Evolutionary conservation across 2,888 invertebrate genomes (phyloP), one percentile per base, ranked within the genome.

Genomic region (Folsomia candida): DNA sequence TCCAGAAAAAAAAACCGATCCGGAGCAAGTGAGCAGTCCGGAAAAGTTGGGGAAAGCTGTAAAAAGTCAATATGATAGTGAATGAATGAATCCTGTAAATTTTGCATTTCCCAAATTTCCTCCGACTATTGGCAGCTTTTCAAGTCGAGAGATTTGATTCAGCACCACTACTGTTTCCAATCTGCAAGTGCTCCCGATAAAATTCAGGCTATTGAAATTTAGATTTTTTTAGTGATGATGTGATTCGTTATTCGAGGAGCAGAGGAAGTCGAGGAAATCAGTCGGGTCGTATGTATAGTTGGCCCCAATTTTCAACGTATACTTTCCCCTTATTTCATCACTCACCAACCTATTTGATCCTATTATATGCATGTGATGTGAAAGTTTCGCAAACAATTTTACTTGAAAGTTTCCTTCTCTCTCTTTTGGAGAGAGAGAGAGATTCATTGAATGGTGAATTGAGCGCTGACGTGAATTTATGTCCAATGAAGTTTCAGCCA

Each of bases 341-440:
- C 47, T 11, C 18, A 47, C 47, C 18, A 11, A 47, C 18, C 9
- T 47, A 18, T 47, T 11, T 47, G 47, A 11, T 11, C 47, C 18
- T 47, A 47, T 18, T 11, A 47, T 11, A 47, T 18, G 9, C 9
- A 18, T 47, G 47, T 11, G 47, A 47, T 9, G 18, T 9, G 18
- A 18, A 47, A 47, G 47, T 47, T 47, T 47, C 47, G 18, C 47
- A 47, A 47, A 47, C 57, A 57, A 57, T 57, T 57, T 57, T 57
- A 57, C 57, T 57, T 57, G 57, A 20, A n/a, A 20, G 11, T 47
- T 57, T 57, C 20, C 47, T 47, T 47, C 47, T 14, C 11, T 11
- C 47, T 47, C 22, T n/a, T 57, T 57, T 57, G 57, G 57, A 6
- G n/a, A n/a, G 20, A n/a, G n/a, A 47, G 47, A n/a, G n/a, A n/a